phyloP scores from a whole-genome alignment of 1,140 invertebrate species.

The Brachionus rubens region DNA sequence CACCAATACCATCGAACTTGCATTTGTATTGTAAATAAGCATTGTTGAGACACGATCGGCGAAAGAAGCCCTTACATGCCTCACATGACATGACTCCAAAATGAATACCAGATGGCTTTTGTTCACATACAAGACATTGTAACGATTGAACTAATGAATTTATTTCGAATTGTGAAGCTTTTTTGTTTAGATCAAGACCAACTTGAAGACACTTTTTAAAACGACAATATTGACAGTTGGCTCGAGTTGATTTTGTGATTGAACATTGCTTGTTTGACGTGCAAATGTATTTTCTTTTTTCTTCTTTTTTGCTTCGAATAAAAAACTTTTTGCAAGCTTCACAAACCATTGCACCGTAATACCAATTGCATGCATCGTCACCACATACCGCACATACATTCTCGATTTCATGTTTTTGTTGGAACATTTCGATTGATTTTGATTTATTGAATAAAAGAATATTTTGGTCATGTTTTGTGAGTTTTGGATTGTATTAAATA shows the following conservation, averaged over 20 bases:
- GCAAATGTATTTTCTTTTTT: slow-evolving; percentile 55
- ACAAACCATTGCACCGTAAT: background rate
- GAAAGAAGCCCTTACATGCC: slow-evolving; percentile 56
- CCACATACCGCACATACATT: slow-evolving; percentile 22
- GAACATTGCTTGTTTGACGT: slow-evolving; percentile 53
- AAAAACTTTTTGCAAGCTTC: slow-evolving; percentile 56
- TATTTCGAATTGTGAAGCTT: slow-evolving; percentile 48
- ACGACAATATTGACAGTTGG: slow-evolving; percentile 88
- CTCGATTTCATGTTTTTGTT: background rate
- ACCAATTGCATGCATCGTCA: slow-evolving; percentile 1
- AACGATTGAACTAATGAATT: background rate
- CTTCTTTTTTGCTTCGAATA: slow-evolving; percentile 54
- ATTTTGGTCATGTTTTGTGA: background rate
- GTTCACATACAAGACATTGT: slow-evolving; percentile 57
- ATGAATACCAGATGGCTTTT: slow-evolving; percentile 58
- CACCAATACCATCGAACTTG: slow-evolving; percentile 53
- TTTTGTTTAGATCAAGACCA: slow-evolving; percentile 95
- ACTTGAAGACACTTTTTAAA: slow-evolving; percentile 98
- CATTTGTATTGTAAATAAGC: slow-evolving; percentile 54
- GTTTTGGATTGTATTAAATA: background rate
- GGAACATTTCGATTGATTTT: too few relatives aligned
- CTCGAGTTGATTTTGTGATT: slow-evolving; percentile 58
- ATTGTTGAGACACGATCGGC: slow-evolving; percentile 54
- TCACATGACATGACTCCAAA: slow-evolving; percentile 61
- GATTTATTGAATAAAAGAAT: too few relatives aligned